phyloP scores from a whole-genome alignment of 2,888 invertebrate species.

The Netelia virgata region DNA sequence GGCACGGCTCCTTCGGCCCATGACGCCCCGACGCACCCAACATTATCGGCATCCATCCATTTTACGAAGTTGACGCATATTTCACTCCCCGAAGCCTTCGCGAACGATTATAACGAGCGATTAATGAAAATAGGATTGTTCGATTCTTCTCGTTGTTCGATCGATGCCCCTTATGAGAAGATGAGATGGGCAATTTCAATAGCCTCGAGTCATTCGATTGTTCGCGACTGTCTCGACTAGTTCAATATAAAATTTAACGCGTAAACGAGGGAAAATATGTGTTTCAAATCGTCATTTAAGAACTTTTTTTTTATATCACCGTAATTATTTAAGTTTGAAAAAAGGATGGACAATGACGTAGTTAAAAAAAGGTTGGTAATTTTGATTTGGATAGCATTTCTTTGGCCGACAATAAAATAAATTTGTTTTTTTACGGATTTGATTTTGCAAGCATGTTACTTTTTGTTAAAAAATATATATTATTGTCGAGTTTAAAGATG shows the following conservation, averaged over 20 bases:
- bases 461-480: no score
- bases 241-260: neutral
- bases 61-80: constrained; percentile 49
- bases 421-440: no score
- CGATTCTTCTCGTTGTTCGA: constrained; percentile 22
- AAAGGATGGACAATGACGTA: no score
- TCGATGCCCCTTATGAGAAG: constrained; percentile 14
- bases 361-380: no score
- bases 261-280: no score
- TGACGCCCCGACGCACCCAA: constrained; percentile 82
- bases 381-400: no score
- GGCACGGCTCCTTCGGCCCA: constrained; percentile 83
- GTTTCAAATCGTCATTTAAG: neutral
- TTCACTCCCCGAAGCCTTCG: neutral
- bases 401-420: no score
- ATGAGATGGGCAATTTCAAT: constrained; percentile 1
- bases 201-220: constrained; percentile 3
- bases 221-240: neutral
- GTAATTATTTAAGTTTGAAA: no score
- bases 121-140: constrained; percentile 37
- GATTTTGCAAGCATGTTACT: no score
- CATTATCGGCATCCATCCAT: constrained; percentile 68
- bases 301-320: neutral
- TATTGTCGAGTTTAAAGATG: no score
- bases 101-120: constrained; percentile 42